Evolutionary conservation across 2,113 vertebrate genomes (phyloP), one percentile per base, ranked within the genome.

Genomic region (Tetrao urogallus): DNA sequence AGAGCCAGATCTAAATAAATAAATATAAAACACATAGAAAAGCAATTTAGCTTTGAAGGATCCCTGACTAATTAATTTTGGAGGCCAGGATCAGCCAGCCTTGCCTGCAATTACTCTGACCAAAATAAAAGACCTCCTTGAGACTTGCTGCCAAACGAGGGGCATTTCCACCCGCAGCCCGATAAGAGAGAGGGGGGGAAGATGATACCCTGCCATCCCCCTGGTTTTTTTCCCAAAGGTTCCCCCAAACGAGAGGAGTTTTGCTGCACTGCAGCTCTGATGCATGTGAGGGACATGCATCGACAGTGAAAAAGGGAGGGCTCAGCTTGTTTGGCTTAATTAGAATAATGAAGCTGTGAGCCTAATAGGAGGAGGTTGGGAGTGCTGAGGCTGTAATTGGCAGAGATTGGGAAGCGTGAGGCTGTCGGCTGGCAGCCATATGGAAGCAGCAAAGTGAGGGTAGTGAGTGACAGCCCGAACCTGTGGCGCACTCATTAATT

Each of bases 401-500:
- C 96, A 95, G 95, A 91, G 96, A 94, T 94, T 78, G 92, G 96
- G 91, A 90, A 95, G 94, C 89, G 85, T 83, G 94, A 96, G 95
- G 96, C 94, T 79, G 88, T 86, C 86, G 93, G 88, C 93, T 95
- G 92, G 94, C 93, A 93, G 95, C 96, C 96, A 97, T 97, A 97
- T 97, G 97, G 97, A 97, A 95, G 95, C 96, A 69, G 95, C 96
- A 96, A 94, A 97, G 94, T 95, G 95, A 96, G 95, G 93, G 94
- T 56, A 94, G 86, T 97, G 96, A 97, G 92, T 97, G 97, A 97
- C 97, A 97, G 97, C 93, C 95, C 78, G 94, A 89, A 97, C 97
- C 96, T 95, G 95, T 95, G 95, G 96, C 71, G 95, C 81, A 88
- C 96, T 97, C 97, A 97, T 96, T 97, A 97, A 97, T 97, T 97